Evolutionary conservation across 2,797 vertebrate species (phyloP).

Genomic region (Gymnoscopelus microlampas): DNA sequence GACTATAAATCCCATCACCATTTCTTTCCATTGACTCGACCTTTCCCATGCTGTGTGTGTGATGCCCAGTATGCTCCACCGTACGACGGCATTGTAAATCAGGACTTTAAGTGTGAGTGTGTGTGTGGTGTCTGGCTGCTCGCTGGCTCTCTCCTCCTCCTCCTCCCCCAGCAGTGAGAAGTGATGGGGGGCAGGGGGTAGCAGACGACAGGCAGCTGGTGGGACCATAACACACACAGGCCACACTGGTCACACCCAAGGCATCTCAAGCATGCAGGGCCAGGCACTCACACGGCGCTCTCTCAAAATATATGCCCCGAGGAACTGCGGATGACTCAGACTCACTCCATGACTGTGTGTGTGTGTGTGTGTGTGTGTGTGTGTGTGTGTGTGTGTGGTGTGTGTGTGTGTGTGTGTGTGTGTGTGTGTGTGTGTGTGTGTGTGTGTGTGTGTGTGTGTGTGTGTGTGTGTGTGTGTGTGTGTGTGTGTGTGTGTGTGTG

Average conservation of each 20-base stretch:
- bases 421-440: constrained; percentile 19
- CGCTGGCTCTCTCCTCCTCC: constrained; percentile 42
- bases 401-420: background rate
- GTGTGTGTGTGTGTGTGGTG: background rate
- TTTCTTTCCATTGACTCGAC: constrained; percentile 58
- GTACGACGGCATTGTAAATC: too few species aligned
- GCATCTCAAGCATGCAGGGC: constrained; percentile 75
- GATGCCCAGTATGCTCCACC: too few species aligned
- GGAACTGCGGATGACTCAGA: constrained; percentile 57
- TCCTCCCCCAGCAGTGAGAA: constrained; percentile 30
- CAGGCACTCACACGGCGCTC: constrained; percentile 62
- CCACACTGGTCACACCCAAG: constrained; percentile 74
- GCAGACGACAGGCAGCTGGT: constrained; percentile 68
- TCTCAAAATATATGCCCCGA: constrained; percentile 63
- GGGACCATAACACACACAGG: constrained; percentile 48
- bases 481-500: constrained; percentile 19
- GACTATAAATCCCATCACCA: constrained; percentile 53
- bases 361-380: constrained; percentile 10
- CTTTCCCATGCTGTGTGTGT: background rate
- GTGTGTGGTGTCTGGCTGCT: constrained; percentile 21
- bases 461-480: constrained; percentile 24
- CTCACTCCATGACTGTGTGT: constrained; percentile 26
- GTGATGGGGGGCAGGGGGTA: constrained; percentile 41
- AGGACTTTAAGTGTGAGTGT: background rate
- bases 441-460: constrained; percentile 16